Conservation (phyloP, 2,797 vertebrate species). For the Geotrypetes seraphini region DNA sequence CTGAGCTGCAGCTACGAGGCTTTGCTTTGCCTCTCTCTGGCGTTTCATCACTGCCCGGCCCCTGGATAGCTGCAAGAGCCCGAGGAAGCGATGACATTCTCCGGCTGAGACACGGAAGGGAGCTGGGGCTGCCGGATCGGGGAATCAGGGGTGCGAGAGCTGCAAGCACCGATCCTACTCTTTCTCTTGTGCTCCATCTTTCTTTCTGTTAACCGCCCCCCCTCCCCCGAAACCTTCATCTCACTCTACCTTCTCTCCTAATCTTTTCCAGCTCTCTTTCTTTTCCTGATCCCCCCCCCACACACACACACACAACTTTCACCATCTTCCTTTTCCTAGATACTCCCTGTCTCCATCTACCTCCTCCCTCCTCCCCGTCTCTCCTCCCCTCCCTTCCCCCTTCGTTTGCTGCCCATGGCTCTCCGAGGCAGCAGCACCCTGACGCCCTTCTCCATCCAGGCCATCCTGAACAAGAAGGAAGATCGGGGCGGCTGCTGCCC, state of each 20-base stretch:
- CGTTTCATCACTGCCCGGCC: too few species aligned
- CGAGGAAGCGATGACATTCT: constrained; percentile 4
- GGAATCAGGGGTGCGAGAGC: neutral
- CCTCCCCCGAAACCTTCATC: too few species aligned
- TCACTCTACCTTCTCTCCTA: too few species aligned
- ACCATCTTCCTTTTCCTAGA: too few species aligned
- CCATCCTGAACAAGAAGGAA: constrained; percentile 89
- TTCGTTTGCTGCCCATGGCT: constrained; percentile 77
- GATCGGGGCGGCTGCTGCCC: constrained; percentile 34
- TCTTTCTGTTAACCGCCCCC: too few species aligned
- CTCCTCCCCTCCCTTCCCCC: too few species aligned
- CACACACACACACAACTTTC: too few species aligned
- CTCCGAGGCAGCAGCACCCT: constrained; percentile 72
- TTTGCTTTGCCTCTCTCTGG: too few species aligned
- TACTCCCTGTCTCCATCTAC: too few species aligned
- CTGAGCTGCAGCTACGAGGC: neutral
- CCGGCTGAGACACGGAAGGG: constrained; percentile 1
- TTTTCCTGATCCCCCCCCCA: too few species aligned
- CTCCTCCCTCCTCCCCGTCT: too few species aligned
- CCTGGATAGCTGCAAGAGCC: neutral
- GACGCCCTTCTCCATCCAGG: constrained; percentile 94
- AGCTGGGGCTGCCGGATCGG: neutral
- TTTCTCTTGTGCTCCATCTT: neutral
- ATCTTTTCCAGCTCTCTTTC: too few species aligned
- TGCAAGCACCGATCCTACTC: neutral